Base-by-base conservation (phyloP, 1,140 invertebrate genomes). In the Druon quercuslanigerum region DNA sequence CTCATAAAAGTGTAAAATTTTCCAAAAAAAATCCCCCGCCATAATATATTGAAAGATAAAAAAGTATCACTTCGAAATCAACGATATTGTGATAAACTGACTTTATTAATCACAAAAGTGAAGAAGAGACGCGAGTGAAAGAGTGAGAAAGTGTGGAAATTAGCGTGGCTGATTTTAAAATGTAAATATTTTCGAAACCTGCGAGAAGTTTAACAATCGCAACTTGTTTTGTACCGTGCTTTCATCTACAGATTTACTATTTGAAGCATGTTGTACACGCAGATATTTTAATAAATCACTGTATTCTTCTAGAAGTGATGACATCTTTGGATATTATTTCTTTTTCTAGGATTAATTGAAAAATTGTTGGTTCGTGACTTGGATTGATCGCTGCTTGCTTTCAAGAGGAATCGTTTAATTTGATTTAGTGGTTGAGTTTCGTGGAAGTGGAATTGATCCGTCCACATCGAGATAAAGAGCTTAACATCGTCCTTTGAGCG, bases 201-300 rank as follows among this genome's bases (percentile, higher is more conserved):
- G 40, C 40, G 40, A 46, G 40, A 46, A 46, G 40, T 46, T 7
- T 46, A 46, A 46, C 40, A 54, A 19, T 54, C 6, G 17, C n/a
- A 66, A n/a, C 46, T 33, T 66, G 20, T 13, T 9, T 6, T 20
- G 60, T 66, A 33, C 20, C 20, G 2, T 66, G 33, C 25, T 66
- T 66, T 33, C 20, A 66, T 11, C 16, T 66, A 57, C 19, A 25
- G 19, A 17, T 57, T 20, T 57, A 25, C 7, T 66, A 82, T 73
- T 80, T 46, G 72, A 78, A 79, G 74, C 76, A 71, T 20, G 56
- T 57, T 19, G n/a, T 71, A 76, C 17, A 14, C 73, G 73, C 50
- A 70, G 79, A 77, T 82, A 81, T 85, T 87, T 88, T 85, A 89
- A 89, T 88, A 89, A 88, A 88, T 81, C 79, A 85, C 56, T 77